A percentile compares a stretch with the other conserved stretches of the same genome.
These are phyloP conservation scores for Amphiura filiformis DNA, from an alignment of 35 echinoderm and acorn worm species.

Conservation along the genomic window DNA sequence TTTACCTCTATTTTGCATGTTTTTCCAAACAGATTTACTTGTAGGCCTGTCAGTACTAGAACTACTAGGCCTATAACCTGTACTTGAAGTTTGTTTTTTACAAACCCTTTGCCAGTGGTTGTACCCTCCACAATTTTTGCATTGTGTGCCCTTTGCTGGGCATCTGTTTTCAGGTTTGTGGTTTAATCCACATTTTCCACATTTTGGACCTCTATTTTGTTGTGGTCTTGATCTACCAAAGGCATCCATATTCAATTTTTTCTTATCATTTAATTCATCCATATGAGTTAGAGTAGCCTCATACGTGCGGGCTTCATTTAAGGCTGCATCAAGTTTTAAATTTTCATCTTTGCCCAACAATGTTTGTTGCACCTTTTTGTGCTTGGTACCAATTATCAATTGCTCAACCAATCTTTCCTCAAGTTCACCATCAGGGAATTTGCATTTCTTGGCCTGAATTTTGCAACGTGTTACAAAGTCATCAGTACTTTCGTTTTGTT, in stretches of 20 bases:
- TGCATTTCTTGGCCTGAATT: background rate
- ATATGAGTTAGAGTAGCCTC: background rate
- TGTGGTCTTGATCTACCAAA: background rate
- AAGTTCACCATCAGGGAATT: background rate
- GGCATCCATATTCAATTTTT: no score
- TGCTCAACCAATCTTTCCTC: slow-evolving; percentile 4
- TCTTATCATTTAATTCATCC: background rate
- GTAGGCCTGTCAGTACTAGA: background rate
- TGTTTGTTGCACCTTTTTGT: background rate
- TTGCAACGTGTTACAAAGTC: slow-evolving; percentile 9
- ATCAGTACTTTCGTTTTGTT: background rate
- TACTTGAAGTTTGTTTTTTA: background rate
- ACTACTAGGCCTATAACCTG: background rate
- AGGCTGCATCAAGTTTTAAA: background rate
- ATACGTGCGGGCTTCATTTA: slow-evolving; percentile 1
- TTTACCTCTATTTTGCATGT: background rate
- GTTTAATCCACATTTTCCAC: background rate
- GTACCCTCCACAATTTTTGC: background rate
- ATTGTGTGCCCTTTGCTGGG: slow-evolving; percentile 9
- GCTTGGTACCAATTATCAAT: background rate
- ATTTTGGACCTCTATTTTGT: slow-evolving; percentile 4
- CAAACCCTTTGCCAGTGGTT: slow-evolving; percentile 27
- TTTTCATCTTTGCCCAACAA: slow-evolving; percentile 4
- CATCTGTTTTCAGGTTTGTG: background rate
- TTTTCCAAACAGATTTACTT: background rate